Percentiles rank a stretch among this genome's conserved stretches.
Conservation (phyloP, 92 coral and sea anemone species). For the Desmophyllum pertusum region DNA sequence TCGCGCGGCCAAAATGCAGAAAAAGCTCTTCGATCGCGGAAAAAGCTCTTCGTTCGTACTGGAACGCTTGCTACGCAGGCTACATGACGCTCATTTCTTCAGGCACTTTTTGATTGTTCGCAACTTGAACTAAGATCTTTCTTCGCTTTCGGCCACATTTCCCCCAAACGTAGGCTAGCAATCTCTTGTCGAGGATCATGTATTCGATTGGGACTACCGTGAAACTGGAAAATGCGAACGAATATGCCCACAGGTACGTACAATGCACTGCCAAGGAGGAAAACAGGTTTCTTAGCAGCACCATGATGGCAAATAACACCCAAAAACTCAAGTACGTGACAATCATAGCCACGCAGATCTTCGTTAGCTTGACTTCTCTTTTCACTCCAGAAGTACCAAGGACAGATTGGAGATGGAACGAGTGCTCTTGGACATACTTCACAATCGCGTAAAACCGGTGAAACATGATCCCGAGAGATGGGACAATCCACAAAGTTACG, state of each 20-base stretch:
- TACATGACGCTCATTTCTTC: not conserved
- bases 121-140: not conserved
- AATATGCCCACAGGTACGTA: conserved; percentile 57
- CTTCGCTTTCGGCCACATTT: not conserved
- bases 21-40: too few relatives aligned
- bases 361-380: conserved; percentile 54
- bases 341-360: conserved; percentile 37
- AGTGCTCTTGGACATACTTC: conserved; percentile 43
- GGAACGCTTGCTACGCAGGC: not conserved
- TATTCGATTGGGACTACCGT: conserved; percentile 60
- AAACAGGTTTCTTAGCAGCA: conserved; percentile 39
- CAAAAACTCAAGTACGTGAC: conserved; percentile 45
- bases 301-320: conserved; percentile 48
- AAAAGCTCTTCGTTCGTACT: too few relatives aligned
- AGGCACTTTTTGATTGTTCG: not conserved
- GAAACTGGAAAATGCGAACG: conserved; percentile 53
- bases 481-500: conserved; percentile 53
- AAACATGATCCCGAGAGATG: conserved; percentile 48
- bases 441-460: conserved; percentile 48
- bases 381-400: conserved; percentile 37
- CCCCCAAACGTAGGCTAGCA: not conserved
- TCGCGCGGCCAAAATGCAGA: too few relatives aligned
- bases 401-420: conserved; percentile 37
- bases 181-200: conserved; percentile 55
- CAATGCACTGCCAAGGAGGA: conserved; percentile 47